Evolutionary conservation across 1,140 invertebrate species (phyloP).

Genomic region (Oncopeltus fasciatus): DNA sequence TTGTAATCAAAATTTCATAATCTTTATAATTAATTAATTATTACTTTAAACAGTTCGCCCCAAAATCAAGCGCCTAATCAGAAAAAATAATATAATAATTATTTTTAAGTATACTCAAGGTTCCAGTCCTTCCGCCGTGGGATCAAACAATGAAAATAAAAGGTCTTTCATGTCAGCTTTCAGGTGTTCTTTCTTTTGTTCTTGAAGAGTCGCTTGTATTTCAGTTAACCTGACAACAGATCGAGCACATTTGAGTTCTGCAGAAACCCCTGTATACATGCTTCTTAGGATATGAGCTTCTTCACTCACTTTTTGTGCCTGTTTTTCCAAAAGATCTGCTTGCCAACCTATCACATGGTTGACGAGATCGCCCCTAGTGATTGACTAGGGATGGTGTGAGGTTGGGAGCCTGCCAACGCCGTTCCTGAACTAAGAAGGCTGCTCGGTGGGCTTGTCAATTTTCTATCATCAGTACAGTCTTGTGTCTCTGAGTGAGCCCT

Average conservation of each 20-base stretch:
- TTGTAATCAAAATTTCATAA: too few species aligned
- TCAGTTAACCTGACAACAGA: slow-evolving; percentile 86
- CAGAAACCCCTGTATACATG: slow-evolving; percentile 82
- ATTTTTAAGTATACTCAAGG: too few species aligned
- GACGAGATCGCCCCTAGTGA: slow-evolving; percentile 79
- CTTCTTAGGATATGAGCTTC: slow-evolving; percentile 72
- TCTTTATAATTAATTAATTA: too few species aligned
- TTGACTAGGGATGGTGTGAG: slow-evolving; percentile 79
- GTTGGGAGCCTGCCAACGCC: slow-evolving; percentile 35
- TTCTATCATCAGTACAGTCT: slow-evolving; percentile 43
- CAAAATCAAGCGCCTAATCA: too few species aligned
- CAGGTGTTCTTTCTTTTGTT: too few species aligned
- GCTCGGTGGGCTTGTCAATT: slow-evolving; percentile 35
- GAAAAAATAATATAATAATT: too few species aligned
- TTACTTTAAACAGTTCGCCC: too few species aligned
- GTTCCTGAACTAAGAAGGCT: slow-evolving; percentile 24
- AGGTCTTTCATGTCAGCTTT: too few species aligned
- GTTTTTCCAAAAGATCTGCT: slow-evolving; percentile 80
- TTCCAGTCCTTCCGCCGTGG: too few species aligned
- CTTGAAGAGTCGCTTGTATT: slow-evolving; percentile 91
- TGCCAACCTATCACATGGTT: slow-evolving; percentile 84
- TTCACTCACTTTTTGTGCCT: slow-evolving; percentile 72
- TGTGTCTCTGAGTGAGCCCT: slow-evolving; percentile 53
- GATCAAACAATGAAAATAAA: too few species aligned
- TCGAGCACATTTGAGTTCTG: slow-evolving; percentile 85